Conservation (phyloP, 2,888 invertebrate genomes). For the Stegophylla sp. region DNA sequence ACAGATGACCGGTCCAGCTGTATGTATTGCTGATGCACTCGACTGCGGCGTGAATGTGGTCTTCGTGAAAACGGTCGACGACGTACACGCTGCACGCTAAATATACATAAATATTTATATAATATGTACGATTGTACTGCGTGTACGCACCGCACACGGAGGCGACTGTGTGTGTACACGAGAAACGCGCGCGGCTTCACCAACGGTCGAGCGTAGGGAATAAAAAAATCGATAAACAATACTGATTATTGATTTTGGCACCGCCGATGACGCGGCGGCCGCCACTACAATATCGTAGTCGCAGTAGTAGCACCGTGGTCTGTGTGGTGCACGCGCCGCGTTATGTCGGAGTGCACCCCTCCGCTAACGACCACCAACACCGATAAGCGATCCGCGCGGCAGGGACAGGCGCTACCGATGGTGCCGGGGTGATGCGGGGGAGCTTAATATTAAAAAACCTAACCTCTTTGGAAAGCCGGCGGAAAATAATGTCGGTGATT, state of each 20-base stretch:
- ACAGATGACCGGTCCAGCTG: not conserved
- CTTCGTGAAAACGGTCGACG: not conserved
- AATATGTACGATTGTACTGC: not conserved
- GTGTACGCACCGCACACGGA: conserved; percentile 25
- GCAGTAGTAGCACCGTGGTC: conserved; percentile 19
- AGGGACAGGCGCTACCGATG: not conserved
- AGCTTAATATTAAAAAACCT: conserved; percentile 38
- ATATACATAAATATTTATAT: no score
- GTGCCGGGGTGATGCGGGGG: not conserved
- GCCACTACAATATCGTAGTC: conserved; percentile 37
- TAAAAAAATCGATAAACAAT: conserved; percentile 59
- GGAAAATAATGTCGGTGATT: conserved; percentile 18
- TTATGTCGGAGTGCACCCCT: conserved; percentile 17
- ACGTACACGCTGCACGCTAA: not conserved
- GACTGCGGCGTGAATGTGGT: not conserved
- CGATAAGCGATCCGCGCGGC: no score
- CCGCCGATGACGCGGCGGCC: conserved; percentile 59
- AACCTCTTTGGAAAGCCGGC: conserved; percentile 49
- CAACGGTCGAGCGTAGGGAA: conserved; percentile 38
- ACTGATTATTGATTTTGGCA: conserved; percentile 59
- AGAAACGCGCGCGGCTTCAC: conserved; percentile 49
- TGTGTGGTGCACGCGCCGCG: conserved; percentile 38
- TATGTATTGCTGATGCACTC: not conserved
- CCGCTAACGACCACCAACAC: not conserved
- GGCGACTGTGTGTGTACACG: not conserved